Evolutionary conservation across 2,888 invertebrate species (phyloP).

Genomic region (Drosophila recens): DNA sequence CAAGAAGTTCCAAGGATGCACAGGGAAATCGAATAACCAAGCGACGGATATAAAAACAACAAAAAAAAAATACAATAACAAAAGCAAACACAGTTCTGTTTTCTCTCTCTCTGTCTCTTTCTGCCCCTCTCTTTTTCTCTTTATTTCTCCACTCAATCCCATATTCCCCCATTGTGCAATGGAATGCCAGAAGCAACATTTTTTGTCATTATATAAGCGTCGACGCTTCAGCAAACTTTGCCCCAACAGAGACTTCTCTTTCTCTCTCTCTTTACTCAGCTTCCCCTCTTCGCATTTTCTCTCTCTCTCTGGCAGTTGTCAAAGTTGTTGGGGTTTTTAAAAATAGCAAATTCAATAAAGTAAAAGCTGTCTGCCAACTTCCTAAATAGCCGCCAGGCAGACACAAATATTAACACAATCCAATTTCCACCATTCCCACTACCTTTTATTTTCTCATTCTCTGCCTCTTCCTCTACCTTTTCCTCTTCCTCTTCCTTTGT

Average conservation of each 20-base stretch:
- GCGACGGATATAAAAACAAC: slow-evolving; percentile 24
- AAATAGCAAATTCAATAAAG: slow-evolving; percentile 59
- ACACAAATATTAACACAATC: slow-evolving; percentile 18
- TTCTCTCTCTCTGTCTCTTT: background rate
- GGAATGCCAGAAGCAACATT: slow-evolving; percentile 36
- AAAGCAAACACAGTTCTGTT: slow-evolving; percentile 21
- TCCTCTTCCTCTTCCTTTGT: background rate
- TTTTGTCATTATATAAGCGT: slow-evolving; percentile 46
- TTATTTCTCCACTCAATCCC: background rate
- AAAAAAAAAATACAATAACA: no score
- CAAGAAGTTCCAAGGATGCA: slow-evolving; percentile 36
- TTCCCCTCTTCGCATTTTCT: background rate
- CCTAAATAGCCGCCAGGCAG: slow-evolving; percentile 14
- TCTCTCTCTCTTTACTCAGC: background rate
- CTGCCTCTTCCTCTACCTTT: no score
- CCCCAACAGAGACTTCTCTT: slow-evolving; percentile 8
- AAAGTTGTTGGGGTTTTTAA: slow-evolving; percentile 31
- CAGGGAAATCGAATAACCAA: slow-evolving; percentile 54
- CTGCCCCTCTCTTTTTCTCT: background rate
- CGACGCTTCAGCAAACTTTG: slow-evolving; percentile 19
- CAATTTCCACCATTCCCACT: background rate
- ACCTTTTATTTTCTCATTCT: background rate
- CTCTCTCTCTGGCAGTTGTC: slow-evolving; percentile 32
- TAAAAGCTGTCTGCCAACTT: slow-evolving; percentile 48
- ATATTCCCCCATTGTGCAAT: slow-evolving; percentile 7